These are phyloP conservation scores for Pachyrhynchus sulphureomaculatus DNA, from an alignment of 1,140 invertebrate species.

Conservation along the genomic window DNA sequence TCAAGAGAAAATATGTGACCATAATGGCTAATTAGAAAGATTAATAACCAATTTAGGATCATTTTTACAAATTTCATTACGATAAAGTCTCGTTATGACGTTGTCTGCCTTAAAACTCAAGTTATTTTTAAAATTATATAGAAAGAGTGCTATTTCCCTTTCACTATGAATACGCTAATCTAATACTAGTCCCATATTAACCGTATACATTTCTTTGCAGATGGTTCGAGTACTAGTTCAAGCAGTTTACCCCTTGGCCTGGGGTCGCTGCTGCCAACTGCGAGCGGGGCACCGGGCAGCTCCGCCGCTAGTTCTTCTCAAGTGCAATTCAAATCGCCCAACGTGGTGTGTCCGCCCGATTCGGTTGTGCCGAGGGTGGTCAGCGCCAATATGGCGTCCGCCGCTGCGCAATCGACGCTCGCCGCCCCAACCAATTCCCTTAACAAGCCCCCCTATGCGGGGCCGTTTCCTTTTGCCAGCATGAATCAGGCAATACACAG, in stretches of 20 bases:
- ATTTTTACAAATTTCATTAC: no score
- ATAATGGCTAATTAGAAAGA: no score
- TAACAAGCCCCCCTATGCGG: constrained; percentile 53
- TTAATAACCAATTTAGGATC: no score
- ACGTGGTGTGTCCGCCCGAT: constrained; percentile 79
- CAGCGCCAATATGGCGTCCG: constrained; percentile 50
- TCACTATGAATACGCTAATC: no score
- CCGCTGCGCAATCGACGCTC: constrained; percentile 18
- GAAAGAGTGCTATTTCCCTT: no score
- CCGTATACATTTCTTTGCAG: constrained; percentile 34
- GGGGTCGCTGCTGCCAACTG: constrained; percentile 21
- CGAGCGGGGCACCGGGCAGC: constrained; percentile 24
- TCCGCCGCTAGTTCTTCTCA: constrained; percentile 40
- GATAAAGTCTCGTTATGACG: no score
- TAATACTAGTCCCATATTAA: no score
- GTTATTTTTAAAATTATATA: no score
- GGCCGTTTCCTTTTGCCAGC: constrained; percentile 81
- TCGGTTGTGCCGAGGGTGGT: constrained; percentile 58
- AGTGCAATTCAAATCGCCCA: constrained; percentile 73
- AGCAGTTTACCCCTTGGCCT: constrained; percentile 8
- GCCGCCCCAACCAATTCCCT: constrained; percentile 1
- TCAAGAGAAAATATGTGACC: no score
- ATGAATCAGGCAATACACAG: constrained; percentile 72
- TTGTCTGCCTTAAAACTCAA: no score
- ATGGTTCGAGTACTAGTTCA: constrained; percentile 29